Evolutionary conservation across 1,140 invertebrate species (phyloP).

Genomic region (Drosophila grimshawi): DNA sequence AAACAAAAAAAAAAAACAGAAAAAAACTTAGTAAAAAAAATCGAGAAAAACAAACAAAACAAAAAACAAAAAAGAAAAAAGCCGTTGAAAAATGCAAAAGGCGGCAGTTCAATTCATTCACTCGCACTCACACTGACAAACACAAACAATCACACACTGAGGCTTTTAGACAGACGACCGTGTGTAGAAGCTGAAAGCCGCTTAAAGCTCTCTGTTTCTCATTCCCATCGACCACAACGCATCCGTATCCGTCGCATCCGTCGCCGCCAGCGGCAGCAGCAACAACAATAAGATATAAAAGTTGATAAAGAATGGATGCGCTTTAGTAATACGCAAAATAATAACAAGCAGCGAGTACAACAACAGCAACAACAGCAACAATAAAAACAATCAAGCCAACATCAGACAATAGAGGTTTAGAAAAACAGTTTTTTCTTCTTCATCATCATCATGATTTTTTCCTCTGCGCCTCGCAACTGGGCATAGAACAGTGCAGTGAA

Average conservation of each 20-base stretch:
- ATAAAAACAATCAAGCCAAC: conserved; percentile 63
- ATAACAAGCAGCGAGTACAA: conserved; percentile 61
- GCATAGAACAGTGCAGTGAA: conserved; percentile 10
- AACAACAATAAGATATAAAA: conserved; percentile 55
- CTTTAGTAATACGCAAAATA: conserved; percentile 79
- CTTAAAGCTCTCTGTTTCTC: conserved; percentile 55
- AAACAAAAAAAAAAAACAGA: conserved; percentile 2
- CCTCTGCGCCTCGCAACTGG: not conserved
- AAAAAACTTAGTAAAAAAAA: conserved; percentile 10
- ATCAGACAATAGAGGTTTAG: conserved; percentile 63
- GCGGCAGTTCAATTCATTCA: conserved; percentile 67
- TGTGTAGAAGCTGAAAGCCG: conserved; percentile 51
- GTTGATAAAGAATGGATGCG: conserved; percentile 72
- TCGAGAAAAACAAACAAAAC: conserved; percentile 4
- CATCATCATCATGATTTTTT: not conserved
- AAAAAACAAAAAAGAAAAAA: conserved; percentile 21
- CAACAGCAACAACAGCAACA: conserved; percentile 30
- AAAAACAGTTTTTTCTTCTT: conserved; percentile 46
- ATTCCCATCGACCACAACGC: conserved; percentile 32
- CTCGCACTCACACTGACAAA: conserved; percentile 14
- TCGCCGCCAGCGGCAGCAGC: conserved; percentile 43
- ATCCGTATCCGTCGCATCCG: conserved; percentile 62
- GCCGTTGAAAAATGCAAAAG: conserved; percentile 72
- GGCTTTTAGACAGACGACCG: conserved; percentile 12
- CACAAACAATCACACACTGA: conserved; percentile 1